Evolutionary conservation across 2,113 vertebrate species (phyloP).

Genomic region (Gambusia holbrooki): DNA sequence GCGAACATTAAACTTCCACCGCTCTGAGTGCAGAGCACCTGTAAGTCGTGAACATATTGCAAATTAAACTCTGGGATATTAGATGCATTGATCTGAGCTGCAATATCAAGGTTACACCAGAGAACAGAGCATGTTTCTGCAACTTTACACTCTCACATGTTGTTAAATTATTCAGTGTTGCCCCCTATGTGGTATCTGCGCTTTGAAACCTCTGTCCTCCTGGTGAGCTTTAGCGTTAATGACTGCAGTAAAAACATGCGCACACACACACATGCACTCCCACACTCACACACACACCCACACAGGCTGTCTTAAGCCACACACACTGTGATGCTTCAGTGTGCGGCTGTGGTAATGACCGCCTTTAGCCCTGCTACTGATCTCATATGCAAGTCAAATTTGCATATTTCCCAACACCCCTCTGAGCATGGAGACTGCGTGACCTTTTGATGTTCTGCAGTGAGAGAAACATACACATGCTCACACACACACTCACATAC

Average conservation of each 20-base stretch:
- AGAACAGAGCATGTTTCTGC: constrained; percentile 61
- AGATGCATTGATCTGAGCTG: constrained; percentile 34
- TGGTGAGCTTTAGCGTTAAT: constrained; percentile 64
- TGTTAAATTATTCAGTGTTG: constrained; percentile 68
- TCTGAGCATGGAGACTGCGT: constrained; percentile 58
- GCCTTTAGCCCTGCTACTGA: constrained; percentile 73
- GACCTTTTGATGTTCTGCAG: constrained; percentile 76
- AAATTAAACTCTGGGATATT: constrained; percentile 24
- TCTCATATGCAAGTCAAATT: constrained; percentile 71
- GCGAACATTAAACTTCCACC: neutral
- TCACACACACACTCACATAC: constrained; percentile 28
- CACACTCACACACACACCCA: constrained; percentile 2
- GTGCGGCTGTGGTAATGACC: constrained; percentile 69
- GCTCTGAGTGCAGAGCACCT: neutral
- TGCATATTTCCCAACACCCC: constrained; percentile 72
- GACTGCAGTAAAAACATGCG: constrained; percentile 47
- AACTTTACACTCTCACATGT: constrained; percentile 63
- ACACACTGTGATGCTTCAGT: constrained; percentile 39
- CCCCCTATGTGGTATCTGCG: constrained; percentile 60
- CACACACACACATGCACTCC: constrained; percentile 9
- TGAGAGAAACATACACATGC: constrained; percentile 37
- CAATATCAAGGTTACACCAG: constrained; percentile 21
- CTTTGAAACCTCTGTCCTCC: constrained; percentile 69
- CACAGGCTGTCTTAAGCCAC: constrained; percentile 17
- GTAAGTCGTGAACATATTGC: neutral